Evolutionary conservation across 2,888 invertebrate genomes (phyloP).

Genomic region (Eristalis tenax): DNA sequence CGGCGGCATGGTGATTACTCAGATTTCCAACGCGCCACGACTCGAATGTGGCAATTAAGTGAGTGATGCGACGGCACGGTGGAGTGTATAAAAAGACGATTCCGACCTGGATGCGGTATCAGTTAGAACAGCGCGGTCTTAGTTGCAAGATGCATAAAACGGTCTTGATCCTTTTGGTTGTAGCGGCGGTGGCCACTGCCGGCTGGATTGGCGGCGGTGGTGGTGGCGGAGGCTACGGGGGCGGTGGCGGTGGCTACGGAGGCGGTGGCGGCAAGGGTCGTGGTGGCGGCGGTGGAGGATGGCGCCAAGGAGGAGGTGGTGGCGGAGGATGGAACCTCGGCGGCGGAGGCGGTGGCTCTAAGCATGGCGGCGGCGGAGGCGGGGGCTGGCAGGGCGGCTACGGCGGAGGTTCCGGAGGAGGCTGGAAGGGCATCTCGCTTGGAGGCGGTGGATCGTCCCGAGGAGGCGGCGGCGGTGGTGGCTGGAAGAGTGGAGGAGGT

Average conservation of each 20-base stretch:
- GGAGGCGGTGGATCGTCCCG: constrained; percentile 29
- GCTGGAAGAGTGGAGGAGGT: constrained; percentile 63
- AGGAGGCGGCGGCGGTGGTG: constrained; percentile 65
- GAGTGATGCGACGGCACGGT: constrained; percentile 30
- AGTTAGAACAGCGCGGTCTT: constrained; percentile 40
- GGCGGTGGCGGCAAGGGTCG: neutral
- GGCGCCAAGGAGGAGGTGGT: constrained; percentile 12
- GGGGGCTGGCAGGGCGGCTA: constrained; percentile 41
- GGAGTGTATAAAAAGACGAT: constrained; percentile 66
- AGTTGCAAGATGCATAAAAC: constrained; percentile 66
- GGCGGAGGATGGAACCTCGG: constrained; percentile 46
- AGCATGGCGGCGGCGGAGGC: constrained; percentile 31
- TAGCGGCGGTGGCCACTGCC: constrained; percentile 45
- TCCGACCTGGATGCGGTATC: constrained; percentile 18
- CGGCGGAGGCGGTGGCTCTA: constrained; percentile 74
- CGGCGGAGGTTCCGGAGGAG: neutral
- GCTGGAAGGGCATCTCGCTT: neutral
- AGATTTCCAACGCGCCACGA: constrained; percentile 29
- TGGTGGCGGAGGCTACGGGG: constrained; percentile 17
- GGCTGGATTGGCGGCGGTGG: constrained; percentile 65
- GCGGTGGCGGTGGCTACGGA: neutral
- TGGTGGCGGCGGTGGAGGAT: neutral
- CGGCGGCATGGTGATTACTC: constrained; percentile 27
- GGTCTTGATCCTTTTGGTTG: constrained; percentile 61
- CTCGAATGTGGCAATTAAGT: constrained; percentile 53